A percentile compares a stretch with the other conserved stretches of the same genome.
These are phyloP conservation scores for Lasiurus cinereus DNA, from an alignment of 2,113 vertebrate species.

Conservation along the genomic window DNA sequence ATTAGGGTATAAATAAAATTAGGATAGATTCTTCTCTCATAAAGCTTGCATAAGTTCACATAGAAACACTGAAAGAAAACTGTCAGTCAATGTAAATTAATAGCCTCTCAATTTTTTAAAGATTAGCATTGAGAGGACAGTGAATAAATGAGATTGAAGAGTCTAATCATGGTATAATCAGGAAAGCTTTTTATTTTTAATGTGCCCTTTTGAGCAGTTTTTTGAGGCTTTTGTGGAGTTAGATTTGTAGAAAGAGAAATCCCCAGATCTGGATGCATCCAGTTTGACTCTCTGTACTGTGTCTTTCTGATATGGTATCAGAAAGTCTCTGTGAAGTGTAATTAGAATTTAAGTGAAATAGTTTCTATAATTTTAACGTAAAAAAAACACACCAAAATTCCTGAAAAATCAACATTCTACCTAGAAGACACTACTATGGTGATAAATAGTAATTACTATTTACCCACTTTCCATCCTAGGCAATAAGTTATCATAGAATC, in stretches of 20 bases:
- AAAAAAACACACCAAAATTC: background rate
- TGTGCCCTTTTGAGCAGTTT: background rate
- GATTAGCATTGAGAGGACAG: background rate
- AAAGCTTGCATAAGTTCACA: background rate
- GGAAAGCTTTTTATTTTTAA: background rate
- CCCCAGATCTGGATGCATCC: background rate
- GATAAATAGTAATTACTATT: background rate
- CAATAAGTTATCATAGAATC: background rate
- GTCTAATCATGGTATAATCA: background rate
- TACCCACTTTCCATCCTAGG: background rate
- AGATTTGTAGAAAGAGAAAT: conserved; percentile 45
- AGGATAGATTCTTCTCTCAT: background rate
- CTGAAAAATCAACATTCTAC: conserved; percentile 12
- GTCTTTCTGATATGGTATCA: background rate
- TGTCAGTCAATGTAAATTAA: conserved; percentile 30
- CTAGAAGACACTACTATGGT: background rate
- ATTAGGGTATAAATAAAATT: conserved; percentile 44
- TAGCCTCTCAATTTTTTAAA: conserved; percentile 50
- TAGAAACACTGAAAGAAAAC: background rate
- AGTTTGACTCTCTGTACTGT: background rate
- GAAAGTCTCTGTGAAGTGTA: background rate
- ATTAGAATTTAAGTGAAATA: conserved; percentile 34
- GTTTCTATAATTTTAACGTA: conserved; percentile 42
- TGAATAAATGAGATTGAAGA: background rate
- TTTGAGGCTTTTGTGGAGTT: conserved; percentile 10